phyloP scores from a whole-genome alignment of 2,888 invertebrate species.

The Fabriciana adippe region DNA sequence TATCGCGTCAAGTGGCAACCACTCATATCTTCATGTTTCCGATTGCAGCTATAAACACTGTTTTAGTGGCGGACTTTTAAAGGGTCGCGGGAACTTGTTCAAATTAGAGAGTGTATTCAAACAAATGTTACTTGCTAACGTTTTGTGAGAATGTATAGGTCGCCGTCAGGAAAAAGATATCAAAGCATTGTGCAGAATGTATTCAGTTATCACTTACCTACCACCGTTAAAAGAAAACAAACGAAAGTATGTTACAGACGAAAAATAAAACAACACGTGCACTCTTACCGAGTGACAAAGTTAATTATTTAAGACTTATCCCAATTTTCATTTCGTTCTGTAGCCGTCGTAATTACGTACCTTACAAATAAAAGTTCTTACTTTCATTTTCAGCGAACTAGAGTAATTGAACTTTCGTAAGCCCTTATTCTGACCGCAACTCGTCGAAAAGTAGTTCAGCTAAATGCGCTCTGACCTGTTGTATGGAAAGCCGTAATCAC shows the following conservation, averaged over 20 bases:
- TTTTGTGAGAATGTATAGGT: not conserved
- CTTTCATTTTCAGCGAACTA: slow-evolving; percentile 10
- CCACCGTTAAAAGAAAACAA: too few relatives aligned
- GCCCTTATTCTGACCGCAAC: slow-evolving; percentile 28
- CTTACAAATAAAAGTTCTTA: not conserved
- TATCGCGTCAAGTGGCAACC: slow-evolving; percentile 44
- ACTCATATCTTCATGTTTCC: slow-evolving; percentile 39
- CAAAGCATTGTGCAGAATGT: not conserved
- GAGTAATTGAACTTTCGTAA: slow-evolving; percentile 23
- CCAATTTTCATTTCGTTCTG: too few relatives aligned
- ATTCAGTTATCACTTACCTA: too few relatives aligned
- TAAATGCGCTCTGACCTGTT: slow-evolving; percentile 34
- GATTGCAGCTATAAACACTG: slow-evolving; percentile 34
- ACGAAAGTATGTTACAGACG: too few relatives aligned
- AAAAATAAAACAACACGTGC: too few relatives aligned
- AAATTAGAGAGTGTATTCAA: slow-evolving; percentile 1
- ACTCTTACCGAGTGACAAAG: too few relatives aligned
- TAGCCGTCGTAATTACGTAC: too few relatives aligned
- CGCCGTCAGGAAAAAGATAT: not conserved
- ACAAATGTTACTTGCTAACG: not conserved
- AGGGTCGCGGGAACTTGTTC: slow-evolving; percentile 14
- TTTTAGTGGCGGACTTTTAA: slow-evolving; percentile 18
- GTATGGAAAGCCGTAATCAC: slow-evolving; percentile 29
- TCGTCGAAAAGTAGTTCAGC: slow-evolving; percentile 28
- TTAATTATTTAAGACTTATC: too few relatives aligned